phyloP scores from a whole-genome alignment of 2,888 invertebrate species.

The Thereva nobilitata region DNA sequence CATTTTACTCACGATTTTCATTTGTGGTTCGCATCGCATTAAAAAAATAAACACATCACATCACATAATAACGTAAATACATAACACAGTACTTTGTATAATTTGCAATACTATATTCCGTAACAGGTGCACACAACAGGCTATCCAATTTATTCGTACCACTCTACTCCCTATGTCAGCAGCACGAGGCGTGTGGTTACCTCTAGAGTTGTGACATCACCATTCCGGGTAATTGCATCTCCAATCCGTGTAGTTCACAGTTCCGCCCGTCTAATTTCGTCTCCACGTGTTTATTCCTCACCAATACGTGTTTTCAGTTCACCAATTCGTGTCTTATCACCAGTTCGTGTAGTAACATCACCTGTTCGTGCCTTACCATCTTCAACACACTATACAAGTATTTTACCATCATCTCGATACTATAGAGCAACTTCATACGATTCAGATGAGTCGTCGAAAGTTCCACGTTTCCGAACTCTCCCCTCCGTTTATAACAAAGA shows the following conservation, averaged over 20 bases:
- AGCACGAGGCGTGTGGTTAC: conserved; percentile 47
- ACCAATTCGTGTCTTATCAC: conserved; percentile 44
- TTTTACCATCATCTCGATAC: conserved; percentile 56
- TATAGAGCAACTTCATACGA: no score
- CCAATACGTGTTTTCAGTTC: conserved; percentile 49
- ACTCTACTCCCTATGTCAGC: conserved; percentile 50
- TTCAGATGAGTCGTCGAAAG: not conserved
- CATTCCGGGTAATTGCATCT: conserved; percentile 51
- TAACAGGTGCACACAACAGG: conserved; percentile 55
- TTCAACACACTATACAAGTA: conserved; percentile 61
- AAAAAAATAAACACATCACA: conserved; percentile 22
- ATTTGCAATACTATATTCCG: not conserved
- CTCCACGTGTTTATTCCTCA: conserved; percentile 45
- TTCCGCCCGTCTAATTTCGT: conserved; percentile 50
- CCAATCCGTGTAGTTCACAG: conserved; percentile 52
- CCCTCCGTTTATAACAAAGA: conserved; percentile 71
- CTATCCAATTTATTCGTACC: conserved; percentile 56
- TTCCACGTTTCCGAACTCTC: conserved; percentile 59
- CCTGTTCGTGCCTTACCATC: conserved; percentile 44
- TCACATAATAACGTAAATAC: conserved; percentile 10
- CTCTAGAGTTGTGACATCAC: conserved; percentile 44
- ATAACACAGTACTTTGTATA: not conserved
- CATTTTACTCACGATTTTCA: conserved; percentile 11
- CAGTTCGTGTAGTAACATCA: conserved; percentile 31
- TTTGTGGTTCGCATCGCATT: conserved; percentile 16